Base-by-base conservation (phyloP, 2,888 invertebrate species). In the Idaea biselata region DNA sequence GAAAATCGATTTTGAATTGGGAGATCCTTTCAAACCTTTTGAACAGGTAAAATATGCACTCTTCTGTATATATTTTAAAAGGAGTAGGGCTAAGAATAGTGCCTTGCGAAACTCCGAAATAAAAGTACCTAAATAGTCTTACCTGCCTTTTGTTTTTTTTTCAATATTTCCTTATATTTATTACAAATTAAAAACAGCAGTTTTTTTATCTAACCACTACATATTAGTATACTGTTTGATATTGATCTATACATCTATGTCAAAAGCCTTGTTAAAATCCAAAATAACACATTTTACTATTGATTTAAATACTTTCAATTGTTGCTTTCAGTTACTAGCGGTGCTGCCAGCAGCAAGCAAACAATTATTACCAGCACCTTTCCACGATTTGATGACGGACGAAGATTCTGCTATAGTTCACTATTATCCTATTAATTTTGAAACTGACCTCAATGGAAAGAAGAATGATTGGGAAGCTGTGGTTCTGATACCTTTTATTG, bases 401-500 rank as follows among this genome's bases (percentile, higher is more conserved):
- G 94, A 95, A n/a, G 93, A 95, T 70, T 97, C 97, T 0, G 95
- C 97, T 1, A 97, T 99, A 66, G 95, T 96, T 31, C 95, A 97
- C 73, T 99, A 97, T 86, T 99, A 99, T 88, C 99, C 99, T 0
- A 84, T 93, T 60, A 94, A 98, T 71, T 99, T 99, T 84, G 94
- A 96, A 76, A 98, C 97, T 0, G 99, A 99, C 92, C 93, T 99
- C 63, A 99, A 99, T 89, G 99, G 99, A 6, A 99, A 99, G 86
- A 94, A 94, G 75, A 97, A 98, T 78, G 98, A 98, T 71, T 99
- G 99, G 99, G 99, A 99, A 83, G 98, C 98, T 0, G 96, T 99
- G 0, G 97, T 98, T 1, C 93, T 98, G 1, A 97, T 99, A 79
- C 98, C 98, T 0, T 98, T 99, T 75, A 98, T 99, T 75, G 96